Evolutionary conservation across 2,888 invertebrate species (phyloP), one percentile per base, ranked within the genome.

Genomic region (Doris montereyensis): DNA sequence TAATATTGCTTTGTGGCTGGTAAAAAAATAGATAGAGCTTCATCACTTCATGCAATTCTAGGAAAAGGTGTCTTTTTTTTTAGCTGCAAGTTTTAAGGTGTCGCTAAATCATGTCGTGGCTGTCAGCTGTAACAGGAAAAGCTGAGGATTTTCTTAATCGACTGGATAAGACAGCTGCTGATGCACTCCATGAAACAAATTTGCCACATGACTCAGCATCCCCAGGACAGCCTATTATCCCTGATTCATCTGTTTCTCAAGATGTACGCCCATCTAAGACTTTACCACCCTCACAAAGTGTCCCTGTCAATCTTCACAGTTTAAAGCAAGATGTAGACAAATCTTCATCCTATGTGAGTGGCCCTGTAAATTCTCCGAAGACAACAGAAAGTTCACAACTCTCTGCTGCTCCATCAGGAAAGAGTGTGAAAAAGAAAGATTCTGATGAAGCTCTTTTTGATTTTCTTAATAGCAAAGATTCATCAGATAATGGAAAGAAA

Each of bases 71-170:
- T n/a, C n/a, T n/a, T n/a, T n/a, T n/a, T n/a, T n/a, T n/a, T n/a
- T n/a, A n/a, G n/a, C n/a, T n/a, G n/a, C n/a, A n/a, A n/a, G n/a
- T n/a, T n/a, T n/a, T n/a, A n/a, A n/a, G n/a, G n/a, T n/a, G n/a
- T n/a, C n/a, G n/a, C n/a, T n/a, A n/a, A 65, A 85, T 68, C 21
- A 95, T 95, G 95, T 94, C 95, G 83, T 95, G 95, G 95, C 93
- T 95, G 79, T 93, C 94, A 81, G 95, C 94, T 81, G 92, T 95
- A 78, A 95, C 95, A 80, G 95, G 94, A 34, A 95, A 94, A 82
- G 95, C 95, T 17, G 95, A 95, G 88, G 93, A 93, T 87, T 93
- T 96, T 80, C 92, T 96, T 26, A 95, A 95, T 87, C 94, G 94
- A 87, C 91, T 96, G 30, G 95, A 96, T 86, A 94, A 95, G 87